Base-by-base conservation (phyloP, 2,113 vertebrate genomes). In the Phaethornis superciliosus region DNA sequence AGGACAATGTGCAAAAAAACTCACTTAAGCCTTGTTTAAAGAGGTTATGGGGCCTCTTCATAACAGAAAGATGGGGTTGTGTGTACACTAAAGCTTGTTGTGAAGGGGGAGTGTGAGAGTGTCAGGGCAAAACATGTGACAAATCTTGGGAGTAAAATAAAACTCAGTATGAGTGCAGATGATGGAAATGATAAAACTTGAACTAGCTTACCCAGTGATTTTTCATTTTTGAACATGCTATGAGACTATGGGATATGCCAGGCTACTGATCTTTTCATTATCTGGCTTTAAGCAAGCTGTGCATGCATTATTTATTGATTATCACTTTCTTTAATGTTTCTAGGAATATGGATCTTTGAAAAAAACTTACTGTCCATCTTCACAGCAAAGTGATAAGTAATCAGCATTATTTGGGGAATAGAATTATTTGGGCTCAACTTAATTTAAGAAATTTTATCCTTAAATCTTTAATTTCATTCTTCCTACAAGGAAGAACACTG, bases 231-330 rank as follows among this genome's bases (percentile, higher is more conserved):
- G 8, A 93, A 71, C 68, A 89, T 33, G 26, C 17, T 72, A 14
- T 17, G 15, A 55, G 54, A 56, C 40, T 93, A 22, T 28, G 18
- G 33, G 79, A 54, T 82, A 44, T 92, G 30, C 59, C 16, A 5
- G 3, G 26, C 49, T 86, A 72, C 72, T 92, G 65, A 75, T 92
- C 81, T 78, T 35, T 60, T 85, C n/a, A 33, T 67, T 93, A 84
- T 20, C 47, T 90, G 22, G 59, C 60, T 59, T 75, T 75, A 77
- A 95, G 30, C 70, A 92, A 87, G 33, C 42, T 33, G 33, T 15
- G 19, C 33, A n/a, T 85, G 17, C 24, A 80, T 90, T 82, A 87
- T 90, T 95, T 90, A 82, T 65, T 89, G 63, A 94, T 55, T 80
- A 64, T 46, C n/a, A 60, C 37, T 82, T 76, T 79, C 64, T 91